phyloP scores from a whole-genome alignment of 2,888 invertebrate species.

The Abscondita cerata region DNA sequence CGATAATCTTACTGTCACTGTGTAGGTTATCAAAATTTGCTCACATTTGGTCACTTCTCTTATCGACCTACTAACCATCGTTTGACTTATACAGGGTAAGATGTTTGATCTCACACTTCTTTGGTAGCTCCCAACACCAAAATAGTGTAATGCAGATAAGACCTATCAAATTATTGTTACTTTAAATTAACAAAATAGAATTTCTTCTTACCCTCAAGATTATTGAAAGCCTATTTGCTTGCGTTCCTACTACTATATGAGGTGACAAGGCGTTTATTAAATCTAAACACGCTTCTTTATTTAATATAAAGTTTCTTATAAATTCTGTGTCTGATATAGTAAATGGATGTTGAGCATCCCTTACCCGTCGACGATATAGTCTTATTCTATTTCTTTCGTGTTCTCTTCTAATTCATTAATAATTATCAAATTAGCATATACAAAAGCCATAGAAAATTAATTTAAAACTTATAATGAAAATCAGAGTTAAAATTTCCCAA shows the following conservation, averaged over 20 bases:
- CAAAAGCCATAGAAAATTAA: neutral
- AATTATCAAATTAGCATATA: neutral
- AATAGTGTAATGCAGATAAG: neutral
- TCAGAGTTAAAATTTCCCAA: too few relatives aligned
- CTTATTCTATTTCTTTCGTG: too few relatives aligned
- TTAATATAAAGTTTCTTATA: neutral
- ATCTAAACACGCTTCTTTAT: neutral
- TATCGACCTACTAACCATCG: neutral
- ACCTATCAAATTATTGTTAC: neutral
- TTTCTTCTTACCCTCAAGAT: neutral
- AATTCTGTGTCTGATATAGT: neutral
- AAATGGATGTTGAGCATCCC: neutral
- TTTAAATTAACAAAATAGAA: neutral
- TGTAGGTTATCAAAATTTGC: constrained; percentile 5
- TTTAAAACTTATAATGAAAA: too few relatives aligned
- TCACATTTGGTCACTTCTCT: neutral
- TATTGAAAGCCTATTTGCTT: neutral
- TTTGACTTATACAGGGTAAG: neutral
- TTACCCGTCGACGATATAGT: neutral
- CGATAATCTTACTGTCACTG: neutral
- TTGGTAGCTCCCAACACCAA: constrained; percentile 5
- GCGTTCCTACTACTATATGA: neutral
- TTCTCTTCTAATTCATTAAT: too few relatives aligned
- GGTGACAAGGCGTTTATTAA: neutral
- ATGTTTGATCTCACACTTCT: neutral